Conservation (phyloP, 2,113 vertebrate genomes). For the Rissa tridactyla region DNA sequence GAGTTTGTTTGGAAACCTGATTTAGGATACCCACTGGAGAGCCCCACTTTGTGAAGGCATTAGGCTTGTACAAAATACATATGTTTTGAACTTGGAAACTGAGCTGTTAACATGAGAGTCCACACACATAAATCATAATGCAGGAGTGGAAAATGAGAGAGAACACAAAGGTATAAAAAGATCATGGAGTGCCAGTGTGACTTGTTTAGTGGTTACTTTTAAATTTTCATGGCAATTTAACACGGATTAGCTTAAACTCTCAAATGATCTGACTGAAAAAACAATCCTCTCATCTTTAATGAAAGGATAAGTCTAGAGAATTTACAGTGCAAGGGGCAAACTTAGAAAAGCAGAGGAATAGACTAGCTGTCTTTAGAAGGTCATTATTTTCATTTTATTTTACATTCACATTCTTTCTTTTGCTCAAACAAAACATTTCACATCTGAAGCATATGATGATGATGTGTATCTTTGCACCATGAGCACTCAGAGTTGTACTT, state of each 20-base stretch:
- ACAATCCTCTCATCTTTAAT: neutral
- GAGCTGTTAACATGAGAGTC: neutral
- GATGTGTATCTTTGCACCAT: neutral
- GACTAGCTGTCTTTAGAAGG: neutral
- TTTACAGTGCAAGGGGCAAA: neutral
- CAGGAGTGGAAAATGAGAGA: neutral
- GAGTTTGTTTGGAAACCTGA: neutral
- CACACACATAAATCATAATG: neutral
- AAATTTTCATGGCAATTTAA: neutral
- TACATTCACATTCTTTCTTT: neutral
- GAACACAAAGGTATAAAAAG: neutral
- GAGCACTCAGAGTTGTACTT: neutral
- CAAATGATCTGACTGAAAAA: neutral
- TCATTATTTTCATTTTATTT: neutral
- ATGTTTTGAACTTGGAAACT: neutral
- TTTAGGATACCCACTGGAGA: neutral
- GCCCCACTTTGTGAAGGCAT: neutral
- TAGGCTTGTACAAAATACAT: accelerated
- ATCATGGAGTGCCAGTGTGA: neutral
- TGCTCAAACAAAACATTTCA: neutral
- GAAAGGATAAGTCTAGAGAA: neutral
- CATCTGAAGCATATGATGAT: neutral
- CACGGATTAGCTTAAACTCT: neutral
- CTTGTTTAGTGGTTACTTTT: neutral
- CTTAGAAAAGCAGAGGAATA: neutral